phyloP scores from a whole-genome alignment of 1,140 invertebrate genomes.

The Triops longicaudatus region DNA sequence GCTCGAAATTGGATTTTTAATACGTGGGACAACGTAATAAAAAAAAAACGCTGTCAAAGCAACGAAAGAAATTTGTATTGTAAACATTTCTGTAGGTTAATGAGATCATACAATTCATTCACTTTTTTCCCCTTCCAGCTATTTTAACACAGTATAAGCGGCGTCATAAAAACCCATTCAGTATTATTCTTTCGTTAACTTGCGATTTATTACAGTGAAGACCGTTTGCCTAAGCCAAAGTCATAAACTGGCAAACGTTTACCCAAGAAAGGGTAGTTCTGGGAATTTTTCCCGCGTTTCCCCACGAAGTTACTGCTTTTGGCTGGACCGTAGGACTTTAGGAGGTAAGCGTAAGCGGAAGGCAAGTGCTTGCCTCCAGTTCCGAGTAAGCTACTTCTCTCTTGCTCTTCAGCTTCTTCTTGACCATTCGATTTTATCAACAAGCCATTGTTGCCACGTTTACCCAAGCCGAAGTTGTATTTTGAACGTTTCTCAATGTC shows the following conservation, averaged over 20 bases:
- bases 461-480: not conserved
- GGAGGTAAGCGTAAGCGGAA: not conserved
- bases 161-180: not conserved
- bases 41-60: not conserved
- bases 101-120: not conserved
- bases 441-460: not conserved
- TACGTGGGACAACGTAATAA: not conserved
- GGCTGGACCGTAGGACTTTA: not conserved
- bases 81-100: not conserved
- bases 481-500: not conserved
- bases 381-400: not conserved
- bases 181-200: not conserved
- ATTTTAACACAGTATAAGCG: not conserved
- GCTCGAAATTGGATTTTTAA: not conserved
- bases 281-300: conserved; percentile 1
- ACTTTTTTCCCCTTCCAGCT: not conserved
- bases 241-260: conserved; percentile 3
- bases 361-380: not conserved
- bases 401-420: not conserved
- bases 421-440: not conserved
- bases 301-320: not conserved
- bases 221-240: not conserved
- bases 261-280: not conserved
- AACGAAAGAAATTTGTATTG: conserved; percentile 13
- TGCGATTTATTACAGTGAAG: not conserved